These are phyloP conservation scores for Drosophila picticornis DNA, from an alignment of 2,888 invertebrate genomes.

Conservation along the genomic window DNA sequence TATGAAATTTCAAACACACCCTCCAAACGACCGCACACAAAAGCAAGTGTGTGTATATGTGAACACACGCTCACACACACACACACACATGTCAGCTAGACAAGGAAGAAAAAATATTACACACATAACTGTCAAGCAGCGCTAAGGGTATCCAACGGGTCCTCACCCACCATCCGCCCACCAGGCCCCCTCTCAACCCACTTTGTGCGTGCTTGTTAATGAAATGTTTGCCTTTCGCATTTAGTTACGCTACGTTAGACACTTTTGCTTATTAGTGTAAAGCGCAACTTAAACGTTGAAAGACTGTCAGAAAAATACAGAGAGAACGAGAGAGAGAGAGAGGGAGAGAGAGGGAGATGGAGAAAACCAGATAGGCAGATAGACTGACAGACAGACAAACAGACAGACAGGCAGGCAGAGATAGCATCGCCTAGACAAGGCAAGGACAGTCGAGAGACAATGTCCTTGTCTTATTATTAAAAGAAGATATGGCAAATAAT, in stretches of 20 bases:
- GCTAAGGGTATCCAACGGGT: constrained; percentile 27
- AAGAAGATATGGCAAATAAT: constrained; percentile 59
- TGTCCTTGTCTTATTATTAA: constrained; percentile 63
- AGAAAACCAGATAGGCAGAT: not conserved
- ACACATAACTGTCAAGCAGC: constrained; percentile 74
- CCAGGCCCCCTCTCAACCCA: constrained; percentile 2
- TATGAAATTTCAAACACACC: constrained; percentile 80
- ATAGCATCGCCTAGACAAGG: constrained; percentile 36
- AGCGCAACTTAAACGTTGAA: constrained; percentile 73
- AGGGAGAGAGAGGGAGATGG: not conserved
- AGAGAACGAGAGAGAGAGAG: not conserved
- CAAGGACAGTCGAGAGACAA: constrained; percentile 35
- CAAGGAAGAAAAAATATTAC: constrained; percentile 63
- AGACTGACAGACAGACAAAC: constrained; percentile 5
- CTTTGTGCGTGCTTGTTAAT: constrained; percentile 77
- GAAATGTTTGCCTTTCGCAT: constrained; percentile 81
- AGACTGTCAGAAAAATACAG: constrained; percentile 14
- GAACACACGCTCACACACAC: constrained; percentile 25
- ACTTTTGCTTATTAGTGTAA: constrained; percentile 81
- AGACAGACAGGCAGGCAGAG: not conserved
- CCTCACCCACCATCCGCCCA: not conserved
- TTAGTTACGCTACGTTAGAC: constrained; percentile 80
- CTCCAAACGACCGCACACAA: constrained; percentile 35
- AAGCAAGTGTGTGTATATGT: constrained; percentile 17
- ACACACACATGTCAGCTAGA: constrained; percentile 30